Base-by-base conservation (phyloP, 2,113 vertebrate genomes). In the Osmerus eperlanus region DNA sequence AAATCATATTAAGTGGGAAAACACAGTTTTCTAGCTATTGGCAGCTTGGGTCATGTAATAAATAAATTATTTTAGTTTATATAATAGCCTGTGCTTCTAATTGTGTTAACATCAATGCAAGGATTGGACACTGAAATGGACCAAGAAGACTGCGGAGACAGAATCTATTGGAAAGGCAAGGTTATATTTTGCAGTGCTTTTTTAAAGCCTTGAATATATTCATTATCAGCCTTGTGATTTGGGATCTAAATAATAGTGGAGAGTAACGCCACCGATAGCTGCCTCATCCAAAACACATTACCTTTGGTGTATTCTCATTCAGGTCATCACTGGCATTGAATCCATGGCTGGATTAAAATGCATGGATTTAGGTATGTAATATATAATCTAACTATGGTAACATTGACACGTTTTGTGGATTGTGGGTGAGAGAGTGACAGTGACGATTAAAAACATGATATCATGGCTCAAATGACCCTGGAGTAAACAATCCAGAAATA, bases 261-360 rank as follows among this genome's bases (percentile, higher is more conserved):
- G 73, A 76, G 80, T 68, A 67, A 25, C 16, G 32, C 72, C 63
- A 55, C 72, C 29, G 62, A 82, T 85, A 84, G 75, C 72, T 83
- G 69, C 84, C 82, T 80, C 81, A 81, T 80, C 82, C 88, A 84
- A 88, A 86, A 88, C 86, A 84, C 85, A 85, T 83, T 83, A 70
- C 77, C 8, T 18, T 13, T 79, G 64, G 80, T 83, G 41, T 47
- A 47, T 4, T 12, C 9, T 47, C 41, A 47, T 47, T 47, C 9
- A 11, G 41, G 7, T 12, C 70, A 85, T 84, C 73, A 75, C 64
- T 7, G 72, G 68, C 67, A 77, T 81, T 78, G 65, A 74, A 79
- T 82, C 81, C 68, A 71, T 0, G 54, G 28, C n/a, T 29, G 83
- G 86, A 86, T 88, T 84, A 0, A 11, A 36, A 47, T 47, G 41